Conservation (phyloP, 92 coral and sea anemone genomes). For the Galaxea fascicularis region DNA sequence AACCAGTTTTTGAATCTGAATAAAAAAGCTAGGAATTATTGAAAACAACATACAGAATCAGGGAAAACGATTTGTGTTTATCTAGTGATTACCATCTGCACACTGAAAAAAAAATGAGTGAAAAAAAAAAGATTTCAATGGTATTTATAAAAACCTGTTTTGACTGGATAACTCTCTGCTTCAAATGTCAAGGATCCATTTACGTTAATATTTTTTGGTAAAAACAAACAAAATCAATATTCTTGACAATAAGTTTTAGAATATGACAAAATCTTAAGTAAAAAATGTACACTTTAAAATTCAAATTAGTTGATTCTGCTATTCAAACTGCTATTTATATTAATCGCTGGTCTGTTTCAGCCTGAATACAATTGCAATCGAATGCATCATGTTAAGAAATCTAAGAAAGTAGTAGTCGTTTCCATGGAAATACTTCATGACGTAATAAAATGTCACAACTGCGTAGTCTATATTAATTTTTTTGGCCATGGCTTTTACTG, state of each 20-base stretch:
- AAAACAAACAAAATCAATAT: neutral
- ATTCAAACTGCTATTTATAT: neutral
- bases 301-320: neutral
- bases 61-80: neutral
- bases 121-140: neutral
- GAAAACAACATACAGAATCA: too few relatives aligned
- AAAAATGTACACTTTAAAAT: neutral
- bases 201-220: neutral
- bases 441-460: slow-evolving; percentile 14
- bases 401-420: neutral
- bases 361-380: neutral
- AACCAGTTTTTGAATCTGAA: neutral
- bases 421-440: neutral
- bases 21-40: neutral
- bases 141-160: neutral
- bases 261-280: neutral
- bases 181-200: neutral
- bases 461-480: slow-evolving; percentile 9
- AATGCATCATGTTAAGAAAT: neutral
- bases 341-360: neutral
- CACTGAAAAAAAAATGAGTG: neutral
- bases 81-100: too few relatives aligned
- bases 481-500: neutral
- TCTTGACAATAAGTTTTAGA: neutral
- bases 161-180: neutral